Conservation (phyloP, 1,140 invertebrate species). For the Coelopa frigida region DNA sequence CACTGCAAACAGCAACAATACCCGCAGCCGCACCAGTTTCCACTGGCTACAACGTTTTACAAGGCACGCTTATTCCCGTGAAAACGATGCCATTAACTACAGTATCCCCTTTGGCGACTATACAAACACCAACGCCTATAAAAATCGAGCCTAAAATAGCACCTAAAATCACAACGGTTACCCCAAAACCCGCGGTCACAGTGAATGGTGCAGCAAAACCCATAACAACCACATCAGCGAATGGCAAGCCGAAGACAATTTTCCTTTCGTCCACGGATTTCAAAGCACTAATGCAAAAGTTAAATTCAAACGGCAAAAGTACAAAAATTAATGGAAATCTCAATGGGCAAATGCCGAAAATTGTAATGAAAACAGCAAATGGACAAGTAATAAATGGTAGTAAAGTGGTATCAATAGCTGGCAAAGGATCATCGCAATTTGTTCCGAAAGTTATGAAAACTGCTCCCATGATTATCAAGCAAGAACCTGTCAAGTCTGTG, state of each 20-base stretch:
- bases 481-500: conserved; percentile 4
- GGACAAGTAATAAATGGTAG: conserved; percentile 26
- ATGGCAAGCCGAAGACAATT: conserved; percentile 43
- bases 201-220: conserved; percentile 8
- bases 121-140: conserved; percentile 3
- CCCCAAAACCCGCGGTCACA: neutral
- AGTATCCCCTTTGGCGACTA: neutral
- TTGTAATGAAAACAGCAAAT: conserved; percentile 40
- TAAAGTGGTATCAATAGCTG: conserved; percentile 12
- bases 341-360: conserved; percentile 27
- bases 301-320: conserved; percentile 31
- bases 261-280: conserved; percentile 48
- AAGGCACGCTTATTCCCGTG: conserved; percentile 12
- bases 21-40: neutral
- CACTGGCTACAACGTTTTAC: conserved; percentile 6
- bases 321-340: conserved; percentile 20
- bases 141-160: conserved; percentile 7
- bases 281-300: conserved; percentile 46
- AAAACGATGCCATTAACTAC: conserved; percentile 10
- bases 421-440: neutral
- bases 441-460: conserved; percentile 7
- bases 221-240: conserved; percentile 2
- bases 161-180: neutral
- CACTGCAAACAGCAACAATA: neutral
- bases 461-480: conserved; percentile 7